Percentiles rank a stretch among this genome's conserved stretches.
phyloP scores from a whole-genome alignment of 1,140 invertebrate genomes.

The Drosophila elegans region DNA sequence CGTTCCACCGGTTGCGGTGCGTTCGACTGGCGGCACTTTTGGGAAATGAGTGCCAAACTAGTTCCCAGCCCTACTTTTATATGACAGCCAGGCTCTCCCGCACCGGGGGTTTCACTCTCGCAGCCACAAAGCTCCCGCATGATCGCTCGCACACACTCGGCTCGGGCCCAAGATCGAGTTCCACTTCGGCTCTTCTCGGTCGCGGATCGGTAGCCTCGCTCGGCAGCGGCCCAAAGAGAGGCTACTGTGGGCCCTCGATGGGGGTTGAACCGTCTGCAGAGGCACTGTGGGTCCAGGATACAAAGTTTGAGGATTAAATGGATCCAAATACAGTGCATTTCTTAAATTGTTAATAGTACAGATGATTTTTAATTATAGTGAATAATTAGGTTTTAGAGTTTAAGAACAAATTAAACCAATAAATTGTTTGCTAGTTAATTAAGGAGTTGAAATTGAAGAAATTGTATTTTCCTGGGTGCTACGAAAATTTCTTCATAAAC shows the following conservation, averaged over 20 bases:
- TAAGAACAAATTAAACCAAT: too few species aligned
- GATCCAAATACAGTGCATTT: too few species aligned
- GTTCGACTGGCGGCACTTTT: slow-evolving; percentile 80
- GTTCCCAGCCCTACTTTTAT: slow-evolving; percentile 79
- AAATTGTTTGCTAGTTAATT: too few species aligned
- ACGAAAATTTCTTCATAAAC: too few species aligned
- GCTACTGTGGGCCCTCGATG: slow-evolving; percentile 70
- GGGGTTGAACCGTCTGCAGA: slow-evolving; percentile 40
- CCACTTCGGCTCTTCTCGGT: slow-evolving; percentile 58
- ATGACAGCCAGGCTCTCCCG: slow-evolving; percentile 59
- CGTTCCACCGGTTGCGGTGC: slow-evolving; percentile 52
- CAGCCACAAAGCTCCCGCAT: slow-evolving; percentile 66
- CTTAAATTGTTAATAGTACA: too few species aligned
- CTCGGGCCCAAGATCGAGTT: slow-evolving; percentile 22
- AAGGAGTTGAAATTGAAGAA: too few species aligned
- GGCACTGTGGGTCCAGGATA: slow-evolving; percentile 37
- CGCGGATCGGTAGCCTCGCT: slow-evolving; percentile 69
- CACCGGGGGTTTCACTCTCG: slow-evolving; percentile 19
- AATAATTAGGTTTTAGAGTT: too few species aligned
- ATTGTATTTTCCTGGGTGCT: too few species aligned
- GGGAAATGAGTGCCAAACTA: slow-evolving; percentile 79
- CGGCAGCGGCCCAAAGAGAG: slow-evolving; percentile 77
- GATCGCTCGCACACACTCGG: slow-evolving; percentile 49
- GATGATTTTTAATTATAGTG: too few species aligned
- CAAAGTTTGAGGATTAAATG: too few species aligned